Evolutionary conservation across 1,140 invertebrate species (phyloP), one percentile per base, ranked within the genome.

Genomic region (Tachypleus tridentatus): DNA sequence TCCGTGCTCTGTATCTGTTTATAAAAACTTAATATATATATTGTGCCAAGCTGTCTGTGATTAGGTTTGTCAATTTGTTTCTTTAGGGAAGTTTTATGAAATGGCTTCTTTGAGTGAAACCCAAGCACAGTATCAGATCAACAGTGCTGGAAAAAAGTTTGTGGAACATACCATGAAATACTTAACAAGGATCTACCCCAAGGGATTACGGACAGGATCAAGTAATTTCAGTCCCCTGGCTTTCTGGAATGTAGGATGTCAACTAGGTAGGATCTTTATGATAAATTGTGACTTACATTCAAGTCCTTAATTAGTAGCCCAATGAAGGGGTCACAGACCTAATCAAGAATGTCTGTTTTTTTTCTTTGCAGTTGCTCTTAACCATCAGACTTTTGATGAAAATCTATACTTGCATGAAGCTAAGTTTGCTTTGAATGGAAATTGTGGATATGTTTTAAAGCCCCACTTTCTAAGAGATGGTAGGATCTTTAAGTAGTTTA

Each of bases 391-490:
- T 4, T 73, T 76, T 49, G 81, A 80, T 58, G 72, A 80, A 48
- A 75, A 81, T 65, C 83, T 80, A 74, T 79, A 82, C 69, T 73
- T 82, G 49, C 81, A 85, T 72, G 75, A 80, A 69, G 83, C 82
- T 0, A 78, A 79, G 69, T 87, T 87, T 73, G 65, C 72, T 4
- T 78, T 80, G 52, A 87, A 87, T 74, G 85, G 84, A 56, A 76
- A 73, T n/a, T 86, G 84, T 76, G 86, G 86, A 4, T 87, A 83
- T 74, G 80, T 86, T 3, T 72, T 87, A 6, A 86, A 86, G 72
- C 80, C 80, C 49, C 65, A 74, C 49, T 74, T 73, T 60, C 63
- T 80, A 5, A 58, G 71, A 51, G 50, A 63, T 9, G 62, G 64
- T 66, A 9, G 11, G 29, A 29, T 29, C 29, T 29, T 29, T 29